Percentiles rank a stretch among this genome's conserved stretches.
phyloP scores from a whole-genome alignment of 1,140 invertebrate species.

The Hestina assimilis region DNA sequence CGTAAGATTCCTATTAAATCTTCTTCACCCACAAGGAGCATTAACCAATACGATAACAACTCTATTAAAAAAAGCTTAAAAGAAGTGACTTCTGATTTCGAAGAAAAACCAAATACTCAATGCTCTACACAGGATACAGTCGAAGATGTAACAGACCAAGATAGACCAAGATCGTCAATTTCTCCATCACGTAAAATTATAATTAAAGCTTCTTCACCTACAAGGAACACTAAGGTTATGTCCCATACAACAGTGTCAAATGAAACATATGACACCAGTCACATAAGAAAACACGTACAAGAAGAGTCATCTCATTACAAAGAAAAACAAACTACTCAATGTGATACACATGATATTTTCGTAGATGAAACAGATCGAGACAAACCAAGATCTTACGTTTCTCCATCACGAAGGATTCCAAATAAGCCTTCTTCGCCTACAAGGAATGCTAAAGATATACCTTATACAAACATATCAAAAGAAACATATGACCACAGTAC shows the following conservation, averaged over 20 bases:
- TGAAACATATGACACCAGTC: too few relatives aligned
- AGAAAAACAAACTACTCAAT: neutral
- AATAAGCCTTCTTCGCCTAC: neutral
- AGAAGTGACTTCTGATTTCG: neutral
- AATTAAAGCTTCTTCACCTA: neutral
- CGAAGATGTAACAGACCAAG: neutral
- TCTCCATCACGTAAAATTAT: neutral
- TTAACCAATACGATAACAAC: neutral
- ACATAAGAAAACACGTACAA: too few relatives aligned
- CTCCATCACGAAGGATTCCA: neutral
- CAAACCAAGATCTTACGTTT: neutral
- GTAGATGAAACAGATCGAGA: neutral
- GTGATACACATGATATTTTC: neutral
- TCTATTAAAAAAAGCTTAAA: too few relatives aligned
- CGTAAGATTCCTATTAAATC: neutral
- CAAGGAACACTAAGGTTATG: neutral
- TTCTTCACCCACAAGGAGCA: neutral
- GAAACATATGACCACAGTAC: neutral
- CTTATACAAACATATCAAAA: neutral
- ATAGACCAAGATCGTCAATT: neutral
- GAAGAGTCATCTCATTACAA: neutral
- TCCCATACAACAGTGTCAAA: too few relatives aligned
- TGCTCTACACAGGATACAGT: neutral
- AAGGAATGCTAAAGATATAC: neutral
- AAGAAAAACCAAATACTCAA: neutral